Evolutionary conservation across 2,888 invertebrate species (phyloP), one percentile per base, ranked within the genome.

Genomic region (Drosophila flavopinicola): DNA sequence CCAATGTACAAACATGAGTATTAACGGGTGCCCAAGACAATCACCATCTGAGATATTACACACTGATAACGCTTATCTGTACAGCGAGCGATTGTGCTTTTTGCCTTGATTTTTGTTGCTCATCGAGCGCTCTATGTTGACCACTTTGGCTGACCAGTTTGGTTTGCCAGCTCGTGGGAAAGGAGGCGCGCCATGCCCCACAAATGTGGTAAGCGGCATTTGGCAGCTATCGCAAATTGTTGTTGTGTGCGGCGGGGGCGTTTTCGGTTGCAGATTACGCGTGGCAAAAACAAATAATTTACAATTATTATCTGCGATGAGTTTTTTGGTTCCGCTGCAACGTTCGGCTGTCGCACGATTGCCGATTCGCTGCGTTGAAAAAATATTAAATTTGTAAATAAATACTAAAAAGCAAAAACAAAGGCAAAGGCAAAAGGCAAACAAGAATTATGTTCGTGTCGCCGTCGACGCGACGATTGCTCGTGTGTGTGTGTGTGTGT

Each of bases 381-480:
- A 78, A 75, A 38, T 78, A 79, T 76, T 51, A 79, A 79, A 79
- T 70, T 70, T 78, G 79, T 78, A 76, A 78, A 77, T 78, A 78
- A 77, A 74, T 37, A 69, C 54, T 20, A 58, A 58, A 71, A 52
- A 53, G 29, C 45, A 65, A 33, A 49, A 53, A 45, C 63, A 69
- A 69, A 53, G 53, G 33, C 54, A 67, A 41, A 54, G 44, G 33
- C 47, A 44, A 58, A 61, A 52, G 33, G 35, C 51, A 58, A 29
- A 30, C 53, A 76, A 76, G 78, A 78, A 78, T 78, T 72, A 78
- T 75, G 64, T 69, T 66, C 78, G 78, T 69, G 74, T 74, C 69
- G 69, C 24, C 52, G 66, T 53, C 72, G 54, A 38, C 42, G 37
- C 53, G 32, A 25, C 27, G 29, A 39, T 13, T 41, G 39, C 20